A percentile compares a stretch with the other conserved stretches of the same genome.
phyloP scores from a whole-genome alignment of 2,797 vertebrate genomes.

The Phataginus tricuspis region DNA sequence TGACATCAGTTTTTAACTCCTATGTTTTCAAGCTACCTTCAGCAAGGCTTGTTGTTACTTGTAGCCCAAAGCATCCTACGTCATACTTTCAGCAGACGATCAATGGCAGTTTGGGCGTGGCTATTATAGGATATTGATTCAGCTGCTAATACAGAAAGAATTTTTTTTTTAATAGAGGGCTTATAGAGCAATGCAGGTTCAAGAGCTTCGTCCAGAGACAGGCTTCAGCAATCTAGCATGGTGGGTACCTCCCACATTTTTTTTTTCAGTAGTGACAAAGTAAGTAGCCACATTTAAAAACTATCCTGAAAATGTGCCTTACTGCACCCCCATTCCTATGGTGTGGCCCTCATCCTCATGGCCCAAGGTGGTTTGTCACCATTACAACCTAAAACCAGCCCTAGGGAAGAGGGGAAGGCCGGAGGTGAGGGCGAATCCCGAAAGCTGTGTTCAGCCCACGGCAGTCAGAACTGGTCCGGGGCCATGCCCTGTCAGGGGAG shows the following conservation, averaged over 20 bases:
- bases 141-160: neutral
- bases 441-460: neutral
- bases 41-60: neutral
- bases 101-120: neutral
- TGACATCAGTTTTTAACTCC: neutral
- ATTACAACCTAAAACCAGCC: neutral
- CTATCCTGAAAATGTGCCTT: neutral
- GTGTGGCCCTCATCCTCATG: neutral
- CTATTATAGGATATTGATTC: neutral
- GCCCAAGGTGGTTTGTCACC: neutral
- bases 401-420: neutral
- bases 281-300: neutral
- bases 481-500: neutral
- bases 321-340: neutral
- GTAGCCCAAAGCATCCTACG: neutral
- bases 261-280: slow-evolving; percentile 7
- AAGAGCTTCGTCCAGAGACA: neutral
- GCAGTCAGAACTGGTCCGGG: neutral
- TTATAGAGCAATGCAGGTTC: neutral
- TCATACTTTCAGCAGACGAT: neutral
- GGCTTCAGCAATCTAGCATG: neutral
- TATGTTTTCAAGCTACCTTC: neutral
- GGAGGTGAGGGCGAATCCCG: neutral
- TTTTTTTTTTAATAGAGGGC: neutral
- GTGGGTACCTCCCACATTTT: neutral